These are phyloP conservation scores for Graptemys geographica DNA, from an alignment of 2,797 vertebrate genomes.

Conservation along the genomic window DNA sequence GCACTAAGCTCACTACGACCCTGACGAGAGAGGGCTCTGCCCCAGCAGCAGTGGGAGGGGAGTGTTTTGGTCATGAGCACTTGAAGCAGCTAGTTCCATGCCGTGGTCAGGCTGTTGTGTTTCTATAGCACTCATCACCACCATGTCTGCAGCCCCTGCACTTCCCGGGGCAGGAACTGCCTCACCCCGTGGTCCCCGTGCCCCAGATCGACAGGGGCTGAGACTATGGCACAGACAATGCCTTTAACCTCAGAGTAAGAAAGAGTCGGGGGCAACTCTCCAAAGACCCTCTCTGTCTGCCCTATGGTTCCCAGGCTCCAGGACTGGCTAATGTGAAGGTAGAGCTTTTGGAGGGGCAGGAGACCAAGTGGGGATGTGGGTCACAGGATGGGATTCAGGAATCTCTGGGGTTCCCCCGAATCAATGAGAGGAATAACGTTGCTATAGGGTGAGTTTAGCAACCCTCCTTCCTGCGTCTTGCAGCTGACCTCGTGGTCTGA, in stretches of 20 bases:
- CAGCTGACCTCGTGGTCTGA: neutral
- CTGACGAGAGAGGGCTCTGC: too few relatives aligned
- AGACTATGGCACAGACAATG: too few relatives aligned
- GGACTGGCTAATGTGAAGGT: neutral
- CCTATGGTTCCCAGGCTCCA: neutral
- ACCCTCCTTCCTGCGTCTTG: neutral
- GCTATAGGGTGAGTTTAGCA: neutral
- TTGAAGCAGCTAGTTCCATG: neutral
- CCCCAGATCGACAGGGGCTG: too few relatives aligned
- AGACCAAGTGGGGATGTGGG: neutral
- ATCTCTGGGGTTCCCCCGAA: neutral
- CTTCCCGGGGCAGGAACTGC: neutral
- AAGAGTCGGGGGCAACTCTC: too few relatives aligned
- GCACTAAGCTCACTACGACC: neutral
- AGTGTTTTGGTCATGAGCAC: neutral
- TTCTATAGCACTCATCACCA: neutral
- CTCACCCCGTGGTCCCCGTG: neutral
- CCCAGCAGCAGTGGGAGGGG: neutral
- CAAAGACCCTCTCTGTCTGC: neutral
- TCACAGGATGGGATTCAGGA: neutral
- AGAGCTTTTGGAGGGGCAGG: neutral
- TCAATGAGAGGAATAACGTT: neutral
- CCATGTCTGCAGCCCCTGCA: neutral
- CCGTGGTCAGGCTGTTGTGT: neutral
- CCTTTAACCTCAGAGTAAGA: too few relatives aligned